phyloP scores from a whole-genome alignment of 2,888 invertebrate species.

The Pseudeuparius sepicola region DNA sequence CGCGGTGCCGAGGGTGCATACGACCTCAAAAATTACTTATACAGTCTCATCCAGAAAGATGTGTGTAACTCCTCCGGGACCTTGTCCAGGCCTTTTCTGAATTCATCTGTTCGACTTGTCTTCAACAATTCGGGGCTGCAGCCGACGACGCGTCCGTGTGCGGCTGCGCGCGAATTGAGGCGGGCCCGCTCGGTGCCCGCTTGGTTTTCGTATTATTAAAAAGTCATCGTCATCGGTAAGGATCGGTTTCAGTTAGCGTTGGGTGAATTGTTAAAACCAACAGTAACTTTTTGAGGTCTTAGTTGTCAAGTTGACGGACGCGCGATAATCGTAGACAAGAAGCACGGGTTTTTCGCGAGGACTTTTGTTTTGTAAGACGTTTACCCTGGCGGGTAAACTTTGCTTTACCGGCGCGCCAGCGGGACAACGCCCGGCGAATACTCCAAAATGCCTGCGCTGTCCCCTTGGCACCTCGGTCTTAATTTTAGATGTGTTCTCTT shows the following conservation, averaged over 20 bases:
- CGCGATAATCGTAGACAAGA: slow-evolving; percentile 29
- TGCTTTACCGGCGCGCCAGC: no score
- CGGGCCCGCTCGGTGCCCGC: slow-evolving; percentile 18
- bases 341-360: no score
- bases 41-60: slow-evolving; percentile 43
- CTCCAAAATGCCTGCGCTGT: no score
- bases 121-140: slow-evolving; percentile 37
- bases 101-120: slow-evolving; percentile 40
- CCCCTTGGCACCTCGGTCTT: no score
- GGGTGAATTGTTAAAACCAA: slow-evolving; percentile 41
- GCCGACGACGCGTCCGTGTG: slow-evolving; percentile 27
- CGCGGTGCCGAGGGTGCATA: slow-evolving; percentile 29
- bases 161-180: slow-evolving; percentile 31
- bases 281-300: slow-evolving; percentile 42
- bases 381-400: no score
- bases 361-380: no score
- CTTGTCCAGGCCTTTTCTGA: slow-evolving; percentile 39
- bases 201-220: slow-evolving; percentile 2
- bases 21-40: slow-evolving; percentile 43
- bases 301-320: slow-evolving; percentile 34
- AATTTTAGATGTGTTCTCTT: no score
- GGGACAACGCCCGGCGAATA: no score
- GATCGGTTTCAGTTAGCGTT: slow-evolving; percentile 31
- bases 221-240: slow-evolving; percentile 25
- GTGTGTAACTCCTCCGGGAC: slow-evolving; percentile 39